Conservation (phyloP, 1,140 invertebrate genomes). For the Meloidogyne exigua region DNA sequence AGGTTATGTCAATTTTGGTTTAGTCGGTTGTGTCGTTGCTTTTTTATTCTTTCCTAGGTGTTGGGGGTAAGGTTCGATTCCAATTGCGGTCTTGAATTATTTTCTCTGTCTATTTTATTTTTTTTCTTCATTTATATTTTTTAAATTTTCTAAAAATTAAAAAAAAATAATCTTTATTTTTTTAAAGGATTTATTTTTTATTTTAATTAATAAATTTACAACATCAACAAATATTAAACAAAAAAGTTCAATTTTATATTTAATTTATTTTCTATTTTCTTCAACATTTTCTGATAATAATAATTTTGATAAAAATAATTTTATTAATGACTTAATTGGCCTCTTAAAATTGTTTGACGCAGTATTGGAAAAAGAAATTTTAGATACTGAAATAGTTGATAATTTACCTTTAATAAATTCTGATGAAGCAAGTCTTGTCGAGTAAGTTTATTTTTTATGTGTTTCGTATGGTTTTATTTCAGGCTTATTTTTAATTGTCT, state of each 20-base stretch:
- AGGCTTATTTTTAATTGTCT: constrained; percentile 14
- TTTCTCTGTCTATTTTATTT: too few relatives aligned
- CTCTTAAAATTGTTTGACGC: constrained; percentile 9
- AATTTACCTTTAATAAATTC: neutral
- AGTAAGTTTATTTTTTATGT: neutral
- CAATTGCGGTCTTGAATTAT: too few relatives aligned
- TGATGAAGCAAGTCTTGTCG: neutral
- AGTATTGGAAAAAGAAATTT: constrained; percentile 22
- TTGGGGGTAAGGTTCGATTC: too few relatives aligned
- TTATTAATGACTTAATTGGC: neutral
- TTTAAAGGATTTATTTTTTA: constrained; percentile 8
- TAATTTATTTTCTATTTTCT: neutral
- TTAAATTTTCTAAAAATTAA: too few relatives aligned
- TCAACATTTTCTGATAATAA: neutral
- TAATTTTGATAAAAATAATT: neutral
- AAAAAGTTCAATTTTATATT: constrained; percentile 15
- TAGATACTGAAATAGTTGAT: constrained; percentile 14
- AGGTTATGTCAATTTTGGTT: too few relatives aligned
- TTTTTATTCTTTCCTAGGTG: too few relatives aligned
- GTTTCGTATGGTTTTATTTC: neutral
- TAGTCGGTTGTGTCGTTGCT: too few relatives aligned
- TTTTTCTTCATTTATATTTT: too few relatives aligned
- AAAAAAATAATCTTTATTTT: neutral
- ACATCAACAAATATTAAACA: neutral
- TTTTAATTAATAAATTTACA: constrained; percentile 17